Percentiles rank a stretch among this genome's conserved stretches.
phyloP scores from a whole-genome alignment of 2,888 invertebrate species.

The Nomada fabriciana region DNA sequence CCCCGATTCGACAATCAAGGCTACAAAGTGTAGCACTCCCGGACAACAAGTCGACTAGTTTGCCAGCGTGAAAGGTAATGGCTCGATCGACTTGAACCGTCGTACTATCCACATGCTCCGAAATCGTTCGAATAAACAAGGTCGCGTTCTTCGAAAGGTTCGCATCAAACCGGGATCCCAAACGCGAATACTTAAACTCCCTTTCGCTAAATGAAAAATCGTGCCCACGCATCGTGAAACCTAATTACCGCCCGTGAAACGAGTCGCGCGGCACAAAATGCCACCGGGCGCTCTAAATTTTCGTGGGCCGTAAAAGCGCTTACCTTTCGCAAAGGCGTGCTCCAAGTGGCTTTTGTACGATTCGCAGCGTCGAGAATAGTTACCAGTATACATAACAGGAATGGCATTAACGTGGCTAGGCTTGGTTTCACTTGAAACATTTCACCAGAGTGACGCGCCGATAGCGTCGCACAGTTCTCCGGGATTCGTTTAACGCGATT shows the following conservation, averaged over 20 bases:
- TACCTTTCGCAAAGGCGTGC: slow-evolving; percentile 42
- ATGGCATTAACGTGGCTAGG: slow-evolving; percentile 60
- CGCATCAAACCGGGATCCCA: background rate
- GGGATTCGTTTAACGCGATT: slow-evolving; percentile 70
- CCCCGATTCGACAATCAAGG: slow-evolving; percentile 40
- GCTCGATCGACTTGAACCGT: slow-evolving; percentile 1
- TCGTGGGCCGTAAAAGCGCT: slow-evolving; percentile 46
- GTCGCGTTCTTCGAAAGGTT: background rate
- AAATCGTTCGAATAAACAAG: background rate
- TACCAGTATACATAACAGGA: slow-evolving; percentile 37
- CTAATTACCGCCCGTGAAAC: slow-evolving; percentile 1
- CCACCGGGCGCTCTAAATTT: slow-evolving; percentile 22
- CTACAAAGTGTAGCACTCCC: slow-evolving; percentile 49
- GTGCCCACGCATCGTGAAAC: background rate
- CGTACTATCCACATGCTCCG: background rate
- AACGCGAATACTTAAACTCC: background rate
- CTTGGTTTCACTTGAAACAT: slow-evolving; percentile 48
- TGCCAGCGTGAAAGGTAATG: slow-evolving; percentile 45
- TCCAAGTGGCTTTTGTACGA: slow-evolving; percentile 65
- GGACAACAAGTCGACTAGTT: slow-evolving; percentile 33
- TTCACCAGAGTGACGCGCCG: slow-evolving; percentile 63
- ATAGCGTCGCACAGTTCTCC: slow-evolving; percentile 68
- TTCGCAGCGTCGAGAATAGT: slow-evolving; percentile 56
- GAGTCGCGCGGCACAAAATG: slow-evolving; percentile 21
- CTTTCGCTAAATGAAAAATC: background rate